Conservation (phyloP, 2,113 vertebrate genomes). For the Neodontobutis hainanensis region DNA sequence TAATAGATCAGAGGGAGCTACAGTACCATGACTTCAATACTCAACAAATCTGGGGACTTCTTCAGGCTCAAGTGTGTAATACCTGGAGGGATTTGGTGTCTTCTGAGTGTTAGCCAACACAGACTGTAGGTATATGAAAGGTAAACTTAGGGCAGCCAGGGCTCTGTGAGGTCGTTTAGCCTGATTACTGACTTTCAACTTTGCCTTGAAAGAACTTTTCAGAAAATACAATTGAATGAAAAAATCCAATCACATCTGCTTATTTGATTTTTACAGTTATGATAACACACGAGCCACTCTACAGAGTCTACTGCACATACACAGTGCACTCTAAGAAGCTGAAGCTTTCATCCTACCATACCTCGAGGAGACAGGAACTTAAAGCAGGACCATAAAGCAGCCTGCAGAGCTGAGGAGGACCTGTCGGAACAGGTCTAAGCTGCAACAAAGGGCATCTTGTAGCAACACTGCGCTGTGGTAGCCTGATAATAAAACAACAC, state of each 20-base stretch:
- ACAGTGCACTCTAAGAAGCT: neutral
- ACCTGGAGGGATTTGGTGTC: too few relatives aligned
- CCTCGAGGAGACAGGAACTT: conserved; percentile 64
- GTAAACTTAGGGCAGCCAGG: neutral
- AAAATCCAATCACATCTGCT: neutral
- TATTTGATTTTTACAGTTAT: neutral
- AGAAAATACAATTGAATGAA: neutral
- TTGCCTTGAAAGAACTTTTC: neutral
- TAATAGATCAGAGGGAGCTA: conserved; percentile 61
- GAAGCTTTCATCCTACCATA: conserved; percentile 31
- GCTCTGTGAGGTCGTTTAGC: neutral
- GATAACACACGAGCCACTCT: neutral
- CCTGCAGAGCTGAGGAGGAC: conserved; percentile 63
- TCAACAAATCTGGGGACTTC: conserved; percentile 16
- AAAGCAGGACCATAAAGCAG: conserved; percentile 68
- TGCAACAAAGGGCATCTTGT: conserved; percentile 76
- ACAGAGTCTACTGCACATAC: neutral
- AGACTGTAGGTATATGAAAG: too few relatives aligned
- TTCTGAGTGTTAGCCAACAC: too few relatives aligned
- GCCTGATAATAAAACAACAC: conserved; percentile 34
- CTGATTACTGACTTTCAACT: neutral
- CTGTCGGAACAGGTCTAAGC: conserved; percentile 76
- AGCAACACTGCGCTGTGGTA: conserved; percentile 53
- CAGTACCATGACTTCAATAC: conserved; percentile 54
- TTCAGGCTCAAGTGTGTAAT: neutral